Base-by-base conservation (phyloP, 2,113 vertebrate genomes). In the Labeo rohita region DNA sequence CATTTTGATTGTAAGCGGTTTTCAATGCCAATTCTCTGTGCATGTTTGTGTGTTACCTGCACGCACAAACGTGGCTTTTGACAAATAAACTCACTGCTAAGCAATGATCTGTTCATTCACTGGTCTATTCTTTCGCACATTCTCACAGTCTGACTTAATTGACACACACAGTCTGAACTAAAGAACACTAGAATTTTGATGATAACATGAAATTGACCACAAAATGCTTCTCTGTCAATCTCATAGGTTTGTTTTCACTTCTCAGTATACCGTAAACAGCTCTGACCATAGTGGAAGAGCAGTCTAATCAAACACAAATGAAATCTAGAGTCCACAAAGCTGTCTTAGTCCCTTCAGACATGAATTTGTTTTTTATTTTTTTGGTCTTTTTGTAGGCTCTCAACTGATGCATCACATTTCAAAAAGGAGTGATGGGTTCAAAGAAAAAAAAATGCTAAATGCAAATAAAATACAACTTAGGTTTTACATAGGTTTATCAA, bases 51-150 rank as follows among this genome's bases (percentile, higher is more conserved):
- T 77, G 91, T 91, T 87, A 90, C 90, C 88, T 92, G 92, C 92
- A 94, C 91, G 76, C 92, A 88, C 63, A 92, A 93, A 90, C 93
- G 93, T 94, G 96, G 95, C 96, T 97, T 97, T 97, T 97, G 97
- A 95, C 96, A 96, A 95, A 96, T 96, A 96, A 96, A 85, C 92
- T 91, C 87, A 91, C 95, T 93, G 92, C 93, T 89, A 95, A 96
- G 93, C 92, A 91, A 94, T 90, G 70, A 81, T 90, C 36, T 28
- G 88, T 88, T 88, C 72, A 47, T 13, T 80, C 90, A 90, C 72
- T 80, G 50, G 88, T 45, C n/a, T 77, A 70, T 91, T 91, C 88
- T 77, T 88, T 90, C 68, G 15, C 13, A 21, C 16, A 12, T 4
- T 21, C 49, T 52, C 13, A 72, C 4, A 3, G 45, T 56, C 11